Percentiles rank a stretch among this genome's conserved stretches.
Conservation (phyloP, 2,888 invertebrate genomes). For the Lathronympha strigana region DNA sequence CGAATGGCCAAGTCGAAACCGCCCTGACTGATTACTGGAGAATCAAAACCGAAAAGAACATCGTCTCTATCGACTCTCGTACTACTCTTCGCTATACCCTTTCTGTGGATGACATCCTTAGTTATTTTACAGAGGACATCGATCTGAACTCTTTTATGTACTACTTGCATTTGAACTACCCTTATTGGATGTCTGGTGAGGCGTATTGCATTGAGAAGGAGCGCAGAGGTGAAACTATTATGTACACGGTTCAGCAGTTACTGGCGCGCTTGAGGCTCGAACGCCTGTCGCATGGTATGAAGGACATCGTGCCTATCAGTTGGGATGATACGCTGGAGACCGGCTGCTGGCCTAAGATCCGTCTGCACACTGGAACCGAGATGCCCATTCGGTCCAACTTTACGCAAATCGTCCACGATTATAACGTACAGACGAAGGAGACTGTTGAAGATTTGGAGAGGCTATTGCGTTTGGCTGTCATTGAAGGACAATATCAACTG, state of each 20-base stretch:
- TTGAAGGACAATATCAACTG: conserved; percentile 66
- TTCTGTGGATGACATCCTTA: conserved; percentile 85
- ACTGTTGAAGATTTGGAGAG: conserved; percentile 75
- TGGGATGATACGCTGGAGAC: conserved; percentile 70
- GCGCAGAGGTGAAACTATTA: conserved; percentile 83
- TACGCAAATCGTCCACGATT: conserved; percentile 57
- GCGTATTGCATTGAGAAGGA: conserved; percentile 74
- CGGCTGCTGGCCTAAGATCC: conserved; percentile 85
- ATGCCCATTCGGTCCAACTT: conserved; percentile 83
- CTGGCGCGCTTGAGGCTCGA: conserved; percentile 84
- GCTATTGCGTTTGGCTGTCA: conserved; percentile 79
- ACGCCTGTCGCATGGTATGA: conserved; percentile 78
- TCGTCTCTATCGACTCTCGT: conserved; percentile 87
- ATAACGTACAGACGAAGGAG: conserved; percentile 61
- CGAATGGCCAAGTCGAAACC: conserved; percentile 83
- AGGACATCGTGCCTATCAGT: conserved; percentile 74
- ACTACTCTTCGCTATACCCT: conserved; percentile 84
- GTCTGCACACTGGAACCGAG: conserved; percentile 82
- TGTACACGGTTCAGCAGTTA: conserved; percentile 86
- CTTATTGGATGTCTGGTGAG: conserved; percentile 87
- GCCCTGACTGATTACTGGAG: conserved; percentile 80
- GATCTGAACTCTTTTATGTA: conserved; percentile 90
- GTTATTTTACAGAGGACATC: conserved; percentile 91
- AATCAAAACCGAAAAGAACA: conserved; percentile 81
- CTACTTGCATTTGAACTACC: conserved; percentile 87